Percentiles rank a stretch among this genome's conserved stretches.
Evolutionary conservation across 2,888 invertebrate species (phyloP).

Genomic region (Oxytorus armatus): DNA sequence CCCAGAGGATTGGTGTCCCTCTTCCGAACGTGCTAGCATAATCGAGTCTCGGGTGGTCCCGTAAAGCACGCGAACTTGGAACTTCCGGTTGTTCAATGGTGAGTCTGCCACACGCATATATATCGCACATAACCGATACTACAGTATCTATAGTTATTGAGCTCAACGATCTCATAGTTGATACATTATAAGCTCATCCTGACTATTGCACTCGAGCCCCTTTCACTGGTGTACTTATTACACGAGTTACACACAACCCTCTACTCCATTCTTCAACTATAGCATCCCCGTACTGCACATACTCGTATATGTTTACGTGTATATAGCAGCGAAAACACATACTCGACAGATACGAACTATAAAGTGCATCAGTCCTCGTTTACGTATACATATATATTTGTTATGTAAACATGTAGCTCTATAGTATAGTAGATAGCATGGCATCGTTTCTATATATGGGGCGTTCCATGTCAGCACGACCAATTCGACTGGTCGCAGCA

Average conservation of each 20-base stretch:
- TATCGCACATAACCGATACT: slow-evolving; percentile 10
- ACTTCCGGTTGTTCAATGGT: slow-evolving; percentile 8
- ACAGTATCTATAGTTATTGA: slow-evolving; percentile 21
- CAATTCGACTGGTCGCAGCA: no score
- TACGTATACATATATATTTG: slow-evolving; percentile 9
- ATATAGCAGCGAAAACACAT: slow-evolving; percentile 21
- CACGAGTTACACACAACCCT: slow-evolving; percentile 46
- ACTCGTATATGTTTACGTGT: neutral
- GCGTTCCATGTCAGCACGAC: no score
- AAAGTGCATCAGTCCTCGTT: slow-evolving; percentile 41
- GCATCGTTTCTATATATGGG: slow-evolving; percentile 6
- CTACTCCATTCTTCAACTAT: slow-evolving; percentile 14
- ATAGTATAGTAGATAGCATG: slow-evolving; percentile 30
- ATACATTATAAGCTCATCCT: slow-evolving; percentile 8
- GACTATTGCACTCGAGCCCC: slow-evolving; percentile 26
- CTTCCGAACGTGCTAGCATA: slow-evolving; percentile 62
- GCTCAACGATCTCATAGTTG: slow-evolving; percentile 29
- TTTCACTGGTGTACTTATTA: slow-evolving; percentile 51
- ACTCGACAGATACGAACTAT: slow-evolving; percentile 37
- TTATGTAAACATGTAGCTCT: slow-evolving; percentile 31
- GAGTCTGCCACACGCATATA: neutral
- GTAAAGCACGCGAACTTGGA: slow-evolving; percentile 71
- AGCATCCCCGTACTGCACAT: neutral
- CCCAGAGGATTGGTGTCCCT: slow-evolving; percentile 72
- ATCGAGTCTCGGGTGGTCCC: slow-evolving; percentile 76